phyloP scores from a whole-genome alignment of 2,797 vertebrate species.

The Gymnodraco acuticeps region DNA sequence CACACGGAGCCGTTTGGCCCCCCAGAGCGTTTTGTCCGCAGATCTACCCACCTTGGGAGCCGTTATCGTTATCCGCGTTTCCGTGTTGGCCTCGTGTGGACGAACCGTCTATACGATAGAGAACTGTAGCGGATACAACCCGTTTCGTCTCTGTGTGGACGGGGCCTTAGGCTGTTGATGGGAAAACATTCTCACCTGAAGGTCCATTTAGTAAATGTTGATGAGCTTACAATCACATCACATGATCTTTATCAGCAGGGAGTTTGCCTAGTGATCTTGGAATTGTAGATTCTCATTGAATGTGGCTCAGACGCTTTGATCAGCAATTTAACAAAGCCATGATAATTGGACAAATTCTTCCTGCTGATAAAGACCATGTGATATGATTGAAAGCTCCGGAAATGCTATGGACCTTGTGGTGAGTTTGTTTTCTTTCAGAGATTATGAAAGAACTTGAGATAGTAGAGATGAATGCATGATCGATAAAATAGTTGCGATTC shows the following conservation, averaged over 20 bases:
- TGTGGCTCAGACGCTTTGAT: neutral
- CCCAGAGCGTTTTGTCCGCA: too few relatives aligned
- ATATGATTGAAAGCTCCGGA: neutral
- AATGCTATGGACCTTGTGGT: neutral
- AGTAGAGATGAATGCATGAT: neutral
- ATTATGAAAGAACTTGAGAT: neutral
- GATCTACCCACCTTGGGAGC: too few relatives aligned
- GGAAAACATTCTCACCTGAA: neutral
- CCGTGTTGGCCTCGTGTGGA: too few relatives aligned
- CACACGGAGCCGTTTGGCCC: too few relatives aligned
- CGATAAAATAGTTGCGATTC: neutral
- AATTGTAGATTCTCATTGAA: neutral
- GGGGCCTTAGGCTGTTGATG: neutral
- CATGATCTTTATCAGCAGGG: neutral
- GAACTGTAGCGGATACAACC: too few relatives aligned
- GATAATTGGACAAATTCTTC: neutral
- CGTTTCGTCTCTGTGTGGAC: too few relatives aligned
- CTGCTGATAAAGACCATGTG: neutral
- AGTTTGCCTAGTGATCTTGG: neutral
- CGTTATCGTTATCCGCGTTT: too few relatives aligned
- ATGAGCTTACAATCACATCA: neutral
- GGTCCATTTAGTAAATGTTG: neutral
- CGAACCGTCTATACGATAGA: too few relatives aligned
- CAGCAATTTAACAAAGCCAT: neutral
- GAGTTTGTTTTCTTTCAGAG: neutral